Conservation (phyloP, 2,888 invertebrate genomes). For the Cryptophagus acutangulus region DNA sequence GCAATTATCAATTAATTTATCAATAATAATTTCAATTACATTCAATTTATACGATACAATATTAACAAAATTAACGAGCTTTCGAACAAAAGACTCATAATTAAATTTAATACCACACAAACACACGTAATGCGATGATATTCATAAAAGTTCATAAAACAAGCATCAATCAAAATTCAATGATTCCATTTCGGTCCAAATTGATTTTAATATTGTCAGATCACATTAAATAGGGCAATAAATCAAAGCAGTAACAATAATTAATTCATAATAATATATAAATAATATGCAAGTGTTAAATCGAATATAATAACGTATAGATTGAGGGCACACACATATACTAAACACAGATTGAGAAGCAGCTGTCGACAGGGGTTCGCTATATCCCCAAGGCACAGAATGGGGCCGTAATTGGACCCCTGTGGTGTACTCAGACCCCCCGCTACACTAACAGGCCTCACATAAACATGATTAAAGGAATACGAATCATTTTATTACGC, state of each 20-base stretch:
- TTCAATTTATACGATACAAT: no score
- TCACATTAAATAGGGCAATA: conserved; percentile 13
- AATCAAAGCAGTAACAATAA: conserved; percentile 27
- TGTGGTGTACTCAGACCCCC: conserved; percentile 37
- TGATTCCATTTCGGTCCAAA: no score
- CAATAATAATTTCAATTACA: conserved; percentile 10
- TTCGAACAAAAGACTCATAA: no score
- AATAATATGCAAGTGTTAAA: conserved; percentile 33
- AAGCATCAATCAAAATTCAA: conserved; percentile 1
- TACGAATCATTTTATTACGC: conserved; percentile 26
- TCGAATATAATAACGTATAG: conserved; percentile 36
- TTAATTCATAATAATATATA: conserved; percentile 25
- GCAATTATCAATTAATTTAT: conserved; percentile 15
- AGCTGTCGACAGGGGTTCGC: conserved; percentile 33
- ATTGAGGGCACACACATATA: conserved; percentile 16
- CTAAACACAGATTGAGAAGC: conserved; percentile 26
- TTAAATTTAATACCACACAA: no score
- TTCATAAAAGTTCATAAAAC: not conserved
- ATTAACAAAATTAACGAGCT: no score
- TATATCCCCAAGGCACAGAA: conserved; percentile 37
- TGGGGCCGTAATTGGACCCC: conserved; percentile 49
- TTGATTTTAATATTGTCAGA: conserved; percentile 5
- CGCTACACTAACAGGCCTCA: conserved; percentile 25
- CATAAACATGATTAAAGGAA: conserved; percentile 26
- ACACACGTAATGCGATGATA: no score